These are phyloP conservation scores for Drosophila novamexicana DNA, from an alignment of 1,140 invertebrate genomes.

Conservation along the genomic window DNA sequence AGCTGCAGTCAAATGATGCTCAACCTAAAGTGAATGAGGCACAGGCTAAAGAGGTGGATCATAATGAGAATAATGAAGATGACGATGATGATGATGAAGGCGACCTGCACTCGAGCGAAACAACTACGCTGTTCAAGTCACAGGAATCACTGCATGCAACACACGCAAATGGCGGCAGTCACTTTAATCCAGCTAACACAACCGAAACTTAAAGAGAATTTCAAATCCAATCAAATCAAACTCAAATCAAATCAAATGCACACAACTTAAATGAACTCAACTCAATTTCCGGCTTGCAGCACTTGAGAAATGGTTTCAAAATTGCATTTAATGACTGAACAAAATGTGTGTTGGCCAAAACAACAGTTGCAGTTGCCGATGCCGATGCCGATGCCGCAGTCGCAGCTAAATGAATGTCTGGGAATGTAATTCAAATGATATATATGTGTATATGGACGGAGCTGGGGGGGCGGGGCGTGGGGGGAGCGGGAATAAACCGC, in stretches of 20 bases:
- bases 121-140: constrained; percentile 69
- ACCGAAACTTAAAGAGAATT: constrained; percentile 45
- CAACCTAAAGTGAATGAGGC: not conserved
- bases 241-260: not conserved
- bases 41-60: not conserved
- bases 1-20: not conserved
- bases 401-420: not conserved
- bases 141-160: constrained; percentile 54
- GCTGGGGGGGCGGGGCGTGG: not conserved
- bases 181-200: constrained; percentile 38
- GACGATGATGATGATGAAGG: constrained; percentile 54
- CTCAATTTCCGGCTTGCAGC: constrained; percentile 10
- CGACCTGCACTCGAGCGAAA: constrained; percentile 68
- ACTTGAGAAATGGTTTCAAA: constrained; percentile 67
- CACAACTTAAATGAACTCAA: not conserved
- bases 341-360: not conserved
- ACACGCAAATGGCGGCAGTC: constrained; percentile 46
- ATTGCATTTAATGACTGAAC: constrained; percentile 62
- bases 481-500: constrained; percentile 34
- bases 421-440: not conserved
- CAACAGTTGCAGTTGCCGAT: not conserved
- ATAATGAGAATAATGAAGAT: constrained; percentile 8
- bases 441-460: not conserved
- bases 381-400: not conserved
- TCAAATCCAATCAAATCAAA: not conserved